Conservation (phyloP, 1,140 invertebrate genomes). For the Aphaenogaster ashmeadi region DNA sequence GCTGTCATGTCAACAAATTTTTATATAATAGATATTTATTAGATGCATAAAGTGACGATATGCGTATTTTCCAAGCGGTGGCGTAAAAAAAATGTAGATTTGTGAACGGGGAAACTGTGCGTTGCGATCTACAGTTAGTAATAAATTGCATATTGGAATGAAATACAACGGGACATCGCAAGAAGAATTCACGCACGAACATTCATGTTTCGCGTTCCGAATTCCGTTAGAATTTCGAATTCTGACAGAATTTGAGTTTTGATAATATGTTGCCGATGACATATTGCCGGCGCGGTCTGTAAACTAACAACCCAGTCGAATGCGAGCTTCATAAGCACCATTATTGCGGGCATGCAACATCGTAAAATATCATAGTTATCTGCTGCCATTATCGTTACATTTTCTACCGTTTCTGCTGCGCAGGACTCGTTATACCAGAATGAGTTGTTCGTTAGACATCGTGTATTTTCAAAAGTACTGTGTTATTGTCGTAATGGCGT, state of each 20-base stretch:
- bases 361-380: slow-evolving; percentile 57
- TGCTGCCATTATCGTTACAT: slow-evolving; percentile 41
- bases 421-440: background rate
- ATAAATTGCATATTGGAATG: slow-evolving; percentile 35
- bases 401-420: background rate
- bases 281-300: slow-evolving; percentile 41
- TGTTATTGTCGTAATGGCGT: background rate
- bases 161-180: slow-evolving; percentile 32
- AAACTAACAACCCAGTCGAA: slow-evolving; percentile 50
- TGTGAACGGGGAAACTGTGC: background rate
- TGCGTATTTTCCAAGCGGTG: background rate
- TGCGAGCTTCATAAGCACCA: slow-evolving; percentile 35
- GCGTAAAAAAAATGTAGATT: slow-evolving; percentile 28
- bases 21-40: slow-evolving; percentile 31
- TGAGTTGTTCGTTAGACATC: background rate
- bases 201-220: slow-evolving; percentile 31
- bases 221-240: slow-evolving; percentile 58
- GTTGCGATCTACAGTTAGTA: background rate
- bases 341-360: slow-evolving; percentile 48
- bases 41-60: slow-evolving; percentile 13
- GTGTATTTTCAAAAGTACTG: background rate
- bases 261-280: slow-evolving; percentile 57
- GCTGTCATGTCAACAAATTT: slow-evolving; percentile 4
- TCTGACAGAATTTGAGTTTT: slow-evolving; percentile 50
- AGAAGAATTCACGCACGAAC: slow-evolving; percentile 23